Evolutionary conservation across 2,797 vertebrate species (phyloP).

Genomic region (Euthynnus affinis): DNA sequence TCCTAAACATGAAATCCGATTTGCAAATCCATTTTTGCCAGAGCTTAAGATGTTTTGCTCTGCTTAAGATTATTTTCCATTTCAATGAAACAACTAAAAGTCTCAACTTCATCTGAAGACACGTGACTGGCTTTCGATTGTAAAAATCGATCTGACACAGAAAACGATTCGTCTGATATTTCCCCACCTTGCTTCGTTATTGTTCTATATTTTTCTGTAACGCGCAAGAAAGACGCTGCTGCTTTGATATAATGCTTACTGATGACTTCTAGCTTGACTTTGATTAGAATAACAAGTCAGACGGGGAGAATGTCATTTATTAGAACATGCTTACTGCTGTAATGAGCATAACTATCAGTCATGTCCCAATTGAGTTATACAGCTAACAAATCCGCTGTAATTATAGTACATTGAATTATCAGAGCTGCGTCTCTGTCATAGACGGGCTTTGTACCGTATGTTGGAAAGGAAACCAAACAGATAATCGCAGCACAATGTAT

Average conservation of each 20-base stretch:
- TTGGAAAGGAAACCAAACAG: background rate
- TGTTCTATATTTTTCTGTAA: conserved; percentile 1
- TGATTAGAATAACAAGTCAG: conserved; percentile 39
- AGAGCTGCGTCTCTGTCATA: conserved; percentile 28
- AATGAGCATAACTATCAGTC: conserved; percentile 51
- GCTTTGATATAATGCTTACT: background rate
- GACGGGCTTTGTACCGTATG: background rate
- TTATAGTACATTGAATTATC: conserved; percentile 47
- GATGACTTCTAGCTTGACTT: conserved; percentile 33
- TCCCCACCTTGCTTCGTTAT: conserved; percentile 2
- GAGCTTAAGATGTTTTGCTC: no score
- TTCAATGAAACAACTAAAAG: conserved; percentile 8
- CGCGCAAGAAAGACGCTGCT: background rate
- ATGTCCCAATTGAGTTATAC: conserved; percentile 48
- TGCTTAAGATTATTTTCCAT: conserved; percentile 12
- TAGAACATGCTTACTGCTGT: conserved; percentile 44
- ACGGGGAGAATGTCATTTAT: conserved; percentile 50
- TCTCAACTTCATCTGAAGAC: background rate
- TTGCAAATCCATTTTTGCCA: conserved; percentile 1
- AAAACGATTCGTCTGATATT: conserved; percentile 23
- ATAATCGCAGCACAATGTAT: background rate
- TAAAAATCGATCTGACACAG: conserved; percentile 22
- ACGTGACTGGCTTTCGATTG: conserved; percentile 1
- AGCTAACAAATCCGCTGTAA: conserved; percentile 42
- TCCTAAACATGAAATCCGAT: no score